These are phyloP conservation scores for Erynnis tages DNA, from an alignment of 2,888 invertebrate genomes.

Conservation along the genomic window DNA sequence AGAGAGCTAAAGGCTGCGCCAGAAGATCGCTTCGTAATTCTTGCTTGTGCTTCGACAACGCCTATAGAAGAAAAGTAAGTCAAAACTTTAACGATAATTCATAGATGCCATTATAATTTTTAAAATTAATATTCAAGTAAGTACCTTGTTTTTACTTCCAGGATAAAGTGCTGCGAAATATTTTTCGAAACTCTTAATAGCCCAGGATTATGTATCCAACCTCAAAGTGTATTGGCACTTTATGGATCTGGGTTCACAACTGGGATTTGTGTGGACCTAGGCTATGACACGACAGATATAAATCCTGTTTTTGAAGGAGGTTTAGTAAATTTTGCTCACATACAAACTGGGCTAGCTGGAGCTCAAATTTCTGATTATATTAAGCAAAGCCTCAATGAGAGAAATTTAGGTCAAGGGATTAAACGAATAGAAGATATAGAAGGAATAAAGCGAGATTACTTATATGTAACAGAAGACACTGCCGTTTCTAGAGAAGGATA, in stretches of 20 bases:
- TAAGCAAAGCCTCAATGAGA: constrained; percentile 39
- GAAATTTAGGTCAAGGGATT: constrained; percentile 39
- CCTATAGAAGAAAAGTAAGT: constrained; percentile 59
- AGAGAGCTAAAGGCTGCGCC: constrained; percentile 65
- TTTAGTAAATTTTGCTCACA: constrained; percentile 52
- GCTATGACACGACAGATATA: constrained; percentile 52
- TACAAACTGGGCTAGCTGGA: constrained; percentile 51
- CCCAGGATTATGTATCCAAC: constrained; percentile 59
- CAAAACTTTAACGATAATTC: neutral
- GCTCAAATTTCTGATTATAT: constrained; percentile 45
- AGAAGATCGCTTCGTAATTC: constrained; percentile 59
- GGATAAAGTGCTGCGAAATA: constrained; percentile 61
- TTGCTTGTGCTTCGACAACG: constrained; percentile 45
- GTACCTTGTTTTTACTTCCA: constrained; percentile 39
- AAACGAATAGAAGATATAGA: constrained; percentile 40
- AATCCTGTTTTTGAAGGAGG: constrained; percentile 64
- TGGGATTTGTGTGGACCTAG: constrained; percentile 63
- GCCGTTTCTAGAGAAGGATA: constrained; percentile 37
- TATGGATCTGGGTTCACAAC: constrained; percentile 63
- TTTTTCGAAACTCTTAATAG: constrained; percentile 64
- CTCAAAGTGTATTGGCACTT: constrained; percentile 54
- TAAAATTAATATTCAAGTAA: too few species aligned
- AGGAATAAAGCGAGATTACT: constrained; percentile 40
- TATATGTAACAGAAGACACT: constrained; percentile 47
- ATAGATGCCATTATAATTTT: neutral